Base-by-base conservation (phyloP, 2,888 invertebrate species). In the Morpho helenor region DNA sequence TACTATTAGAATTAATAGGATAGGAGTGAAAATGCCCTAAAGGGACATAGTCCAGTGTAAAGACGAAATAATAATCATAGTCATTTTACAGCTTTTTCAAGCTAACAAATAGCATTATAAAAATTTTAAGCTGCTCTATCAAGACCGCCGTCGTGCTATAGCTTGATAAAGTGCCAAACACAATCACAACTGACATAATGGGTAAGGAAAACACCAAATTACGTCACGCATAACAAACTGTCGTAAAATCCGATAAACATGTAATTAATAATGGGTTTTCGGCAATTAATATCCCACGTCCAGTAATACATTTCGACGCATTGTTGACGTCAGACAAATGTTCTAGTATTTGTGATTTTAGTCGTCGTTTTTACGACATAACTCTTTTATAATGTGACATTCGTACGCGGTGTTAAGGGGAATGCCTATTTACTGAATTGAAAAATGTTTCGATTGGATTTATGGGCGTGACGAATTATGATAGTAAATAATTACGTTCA, bases 271-370 rank as follows among this genome's bases (percentile, higher is more conserved):
- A 76, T 76, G 55, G 63, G 61, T 64, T 72, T 73, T 66, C 64
- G 74, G 76, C 80, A 79, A 85, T 87, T 84, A 83, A 83, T 86
- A 78, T 69, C 69, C 68, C 67, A 68, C 67, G 65, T 65, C 63
- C 62, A 58, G 73, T 70, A 63, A 82, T 84, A 80, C 76, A 79
- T 84, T 77, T 74, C 59, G 64, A 65, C 66, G 69, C 70, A 76
- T 75, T 76, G 82, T 77, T 81, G 85, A 86, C 84, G 84, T 84
- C 82, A 80, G 66, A 77, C 73, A 70, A 73, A 74, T 69, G 68
- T 61, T 67, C 66, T 61, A 63, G 66, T 70, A 72, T 76, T 73
- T 79, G 49, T 53, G 22, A 51, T 62, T 60, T 54, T 52, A 57
- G 65, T 61, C 48, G 44, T 49, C 49, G 45, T 40, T 49, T 56